These are phyloP conservation scores for Acromyrmex charruanus DNA, from an alignment of 1,140 invertebrate genomes.

Conservation along the genomic window DNA sequence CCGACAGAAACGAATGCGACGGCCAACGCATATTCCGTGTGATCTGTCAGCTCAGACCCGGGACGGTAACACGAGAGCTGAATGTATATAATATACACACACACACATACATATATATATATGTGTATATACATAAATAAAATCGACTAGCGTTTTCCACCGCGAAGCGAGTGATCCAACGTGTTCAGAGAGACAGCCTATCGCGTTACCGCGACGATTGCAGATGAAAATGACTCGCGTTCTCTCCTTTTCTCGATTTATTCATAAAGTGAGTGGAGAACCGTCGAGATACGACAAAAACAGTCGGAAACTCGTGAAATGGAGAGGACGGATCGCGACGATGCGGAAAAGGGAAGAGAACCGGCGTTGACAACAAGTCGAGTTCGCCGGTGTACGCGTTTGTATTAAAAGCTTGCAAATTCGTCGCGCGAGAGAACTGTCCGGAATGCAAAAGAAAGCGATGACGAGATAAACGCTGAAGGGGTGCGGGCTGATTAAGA, in stretches of 20 bases:
- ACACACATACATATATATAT: not conserved
- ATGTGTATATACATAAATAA: constrained; percentile 44
- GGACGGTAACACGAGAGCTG: constrained; percentile 45
- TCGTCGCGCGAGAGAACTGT: constrained; percentile 71
- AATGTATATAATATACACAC: constrained; percentile 33
- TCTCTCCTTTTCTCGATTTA: constrained; percentile 66
- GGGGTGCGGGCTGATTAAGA: constrained; percentile 37
- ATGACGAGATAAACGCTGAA: constrained; percentile 66
- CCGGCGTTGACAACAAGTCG: constrained; percentile 69
- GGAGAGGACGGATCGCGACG: constrained; percentile 16
- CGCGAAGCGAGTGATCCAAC: constrained; percentile 42
- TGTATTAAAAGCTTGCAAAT: constrained; percentile 80
- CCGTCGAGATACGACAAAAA: constrained; percentile 62
- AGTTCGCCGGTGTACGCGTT: constrained; percentile 75
- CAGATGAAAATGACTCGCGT: constrained; percentile 71
- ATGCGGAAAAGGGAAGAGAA: not conserved
- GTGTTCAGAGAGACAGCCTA: constrained; percentile 63
- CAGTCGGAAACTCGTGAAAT: constrained; percentile 30
- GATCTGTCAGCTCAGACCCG: constrained; percentile 61
- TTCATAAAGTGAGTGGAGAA: constrained; percentile 71
- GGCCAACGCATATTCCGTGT: constrained; percentile 61
- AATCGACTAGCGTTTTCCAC: constrained; percentile 43
- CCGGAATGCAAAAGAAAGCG: constrained; percentile 74
- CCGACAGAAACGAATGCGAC: constrained; percentile 62
- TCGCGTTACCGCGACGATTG: constrained; percentile 72